Percentiles rank a stretch among this genome's conserved stretches.
These are phyloP conservation scores for Onychorhynchus coronatus DNA, from an alignment of 2,113 vertebrate genomes.

Conservation along the genomic window DNA sequence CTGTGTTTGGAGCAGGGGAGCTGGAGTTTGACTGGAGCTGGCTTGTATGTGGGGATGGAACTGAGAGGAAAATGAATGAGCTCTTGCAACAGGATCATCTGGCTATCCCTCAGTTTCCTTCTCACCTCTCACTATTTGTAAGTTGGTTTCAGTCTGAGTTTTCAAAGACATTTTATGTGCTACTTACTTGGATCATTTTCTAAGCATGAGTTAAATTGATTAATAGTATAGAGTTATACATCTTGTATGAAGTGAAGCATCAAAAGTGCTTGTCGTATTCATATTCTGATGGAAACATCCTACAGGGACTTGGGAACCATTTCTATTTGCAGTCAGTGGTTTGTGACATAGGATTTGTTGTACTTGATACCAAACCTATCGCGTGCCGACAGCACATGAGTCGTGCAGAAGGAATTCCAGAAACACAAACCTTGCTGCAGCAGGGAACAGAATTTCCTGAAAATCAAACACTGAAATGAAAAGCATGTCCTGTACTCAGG, in stretches of 20 bases:
- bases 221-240: background rate
- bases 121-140: background rate
- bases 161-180: background rate
- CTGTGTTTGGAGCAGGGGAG: background rate
- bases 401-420: background rate
- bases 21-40: background rate
- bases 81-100: slow-evolving; percentile 2
- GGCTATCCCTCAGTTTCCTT: background rate
- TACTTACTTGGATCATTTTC: background rate
- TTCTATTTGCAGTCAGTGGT: background rate
- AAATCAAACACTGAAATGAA: background rate
- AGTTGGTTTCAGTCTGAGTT: background rate
- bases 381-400: fast-evolving
- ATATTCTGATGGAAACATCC: background rate
- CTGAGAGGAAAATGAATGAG: background rate
- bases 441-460: background rate
- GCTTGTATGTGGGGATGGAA: background rate
- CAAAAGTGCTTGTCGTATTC: background rate
- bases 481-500: background rate
- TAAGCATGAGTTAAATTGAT: background rate
- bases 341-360: background rate
- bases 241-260: background rate
- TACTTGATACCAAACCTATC: background rate
- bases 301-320: background rate
- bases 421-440: background rate